Conservation (phyloP, 2,797 vertebrate species). For the Lemur catta region DNA sequence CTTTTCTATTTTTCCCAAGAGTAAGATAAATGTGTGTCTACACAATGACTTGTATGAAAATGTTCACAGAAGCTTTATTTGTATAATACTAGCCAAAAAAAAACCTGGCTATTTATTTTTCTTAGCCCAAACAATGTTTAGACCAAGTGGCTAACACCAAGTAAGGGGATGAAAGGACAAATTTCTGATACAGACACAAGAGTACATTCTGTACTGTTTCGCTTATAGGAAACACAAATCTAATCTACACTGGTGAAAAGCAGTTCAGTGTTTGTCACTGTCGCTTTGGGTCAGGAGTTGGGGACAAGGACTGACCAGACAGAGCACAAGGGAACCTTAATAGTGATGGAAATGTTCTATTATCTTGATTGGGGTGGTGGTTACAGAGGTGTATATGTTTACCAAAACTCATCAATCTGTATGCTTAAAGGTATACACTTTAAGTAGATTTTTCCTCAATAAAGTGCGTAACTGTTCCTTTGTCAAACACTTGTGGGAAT, state of each 20-base stretch:
- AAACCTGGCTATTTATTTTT: slow-evolving; percentile 12
- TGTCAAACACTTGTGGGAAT: slow-evolving; percentile 27
- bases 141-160: background rate
- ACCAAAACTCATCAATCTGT: background rate
- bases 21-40: background rate
- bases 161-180: background rate
- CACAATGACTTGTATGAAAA: background rate
- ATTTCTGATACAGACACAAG: background rate
- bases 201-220: background rate
- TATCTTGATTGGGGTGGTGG: background rate
- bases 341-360: background rate
- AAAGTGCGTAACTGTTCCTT: background rate
- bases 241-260: background rate
- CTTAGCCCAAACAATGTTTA: background rate
- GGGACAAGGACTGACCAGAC: background rate
- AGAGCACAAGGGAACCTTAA: background rate
- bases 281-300: background rate
- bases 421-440: background rate
- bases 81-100: background rate
- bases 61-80: background rate
- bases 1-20: background rate
- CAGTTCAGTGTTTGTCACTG: background rate
- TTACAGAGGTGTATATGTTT: background rate
- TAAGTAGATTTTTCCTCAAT: background rate
- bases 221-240: background rate